phyloP scores from a whole-genome alignment of 2,888 invertebrate species.

The Vesta saturnalis region DNA sequence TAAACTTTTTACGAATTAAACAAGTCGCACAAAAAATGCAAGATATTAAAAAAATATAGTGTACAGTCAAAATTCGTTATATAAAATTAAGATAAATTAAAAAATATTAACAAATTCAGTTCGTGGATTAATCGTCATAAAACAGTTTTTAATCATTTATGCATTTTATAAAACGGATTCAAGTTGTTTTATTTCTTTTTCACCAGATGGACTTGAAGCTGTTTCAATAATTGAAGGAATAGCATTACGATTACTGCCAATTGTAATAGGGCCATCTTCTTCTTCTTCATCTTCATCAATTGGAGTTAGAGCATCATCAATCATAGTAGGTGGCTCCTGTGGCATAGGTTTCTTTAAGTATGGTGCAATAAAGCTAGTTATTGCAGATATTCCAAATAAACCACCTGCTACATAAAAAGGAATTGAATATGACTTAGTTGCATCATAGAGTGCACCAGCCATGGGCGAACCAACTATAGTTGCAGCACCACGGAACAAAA shows the following conservation, averaged over 20 bases:
- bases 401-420: slow-evolving; percentile 94
- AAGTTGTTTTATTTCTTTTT: slow-evolving; percentile 72
- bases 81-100: background rate
- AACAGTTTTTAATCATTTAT: background rate
- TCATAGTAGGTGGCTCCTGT: slow-evolving; percentile 68
- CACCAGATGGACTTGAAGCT: slow-evolving; percentile 69
- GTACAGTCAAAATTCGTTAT: slow-evolving; percentile 6
- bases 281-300: slow-evolving; percentile 88
- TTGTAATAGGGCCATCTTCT: slow-evolving; percentile 75
- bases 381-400: slow-evolving; percentile 85
- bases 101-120: background rate
- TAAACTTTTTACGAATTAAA: slow-evolving; percentile 11
- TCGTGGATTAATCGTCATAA: slow-evolving; percentile 13
- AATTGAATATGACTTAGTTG: slow-evolving; percentile 84
- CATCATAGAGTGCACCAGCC: slow-evolving; percentile 90
- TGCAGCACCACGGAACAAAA: slow-evolving; percentile 94
- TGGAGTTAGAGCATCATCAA: slow-evolving; percentile 77
- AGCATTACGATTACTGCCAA: slow-evolving; percentile 60
- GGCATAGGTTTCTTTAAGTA: slow-evolving; percentile 69
- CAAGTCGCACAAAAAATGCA: slow-evolving; percentile 20
- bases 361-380: slow-evolving; percentile 86
- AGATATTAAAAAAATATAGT: slow-evolving; percentile 18
- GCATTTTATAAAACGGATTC: slow-evolving; percentile 75
- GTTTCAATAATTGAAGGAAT: slow-evolving; percentile 83
- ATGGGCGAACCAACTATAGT: slow-evolving; percentile 87